Conservation (phyloP, 2,113 vertebrate genomes). For the Meleagris gallopavo region DNA sequence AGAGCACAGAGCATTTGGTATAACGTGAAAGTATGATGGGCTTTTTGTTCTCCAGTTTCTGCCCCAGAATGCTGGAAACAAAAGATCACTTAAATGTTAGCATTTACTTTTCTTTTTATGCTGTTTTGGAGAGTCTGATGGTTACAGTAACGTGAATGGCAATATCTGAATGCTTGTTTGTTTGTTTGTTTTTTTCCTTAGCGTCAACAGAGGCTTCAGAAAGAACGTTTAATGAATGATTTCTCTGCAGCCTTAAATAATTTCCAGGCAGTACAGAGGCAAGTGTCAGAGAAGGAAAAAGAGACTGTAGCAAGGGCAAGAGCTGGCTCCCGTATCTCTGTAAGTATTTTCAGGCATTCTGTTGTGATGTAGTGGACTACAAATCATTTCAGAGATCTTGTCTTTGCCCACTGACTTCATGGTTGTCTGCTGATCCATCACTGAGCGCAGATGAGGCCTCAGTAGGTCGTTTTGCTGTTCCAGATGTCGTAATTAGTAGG, state of each 20-base stretch:
- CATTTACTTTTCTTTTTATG: not conserved
- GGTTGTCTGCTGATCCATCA: not conserved
- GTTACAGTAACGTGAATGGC: not conserved
- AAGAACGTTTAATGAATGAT: conserved; percentile 95
- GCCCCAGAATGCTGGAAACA: not conserved
- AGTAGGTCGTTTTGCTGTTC: not conserved
- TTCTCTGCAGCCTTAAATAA: conserved; percentile 94
- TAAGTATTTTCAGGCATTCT: conserved; percentile 66
- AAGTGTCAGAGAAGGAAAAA: conserved; percentile 91
- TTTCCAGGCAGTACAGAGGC: conserved; percentile 91
- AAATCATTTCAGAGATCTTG: not conserved
- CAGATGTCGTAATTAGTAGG: not conserved
- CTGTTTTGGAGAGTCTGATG: not conserved
- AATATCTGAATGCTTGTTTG: not conserved
- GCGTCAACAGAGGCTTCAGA: conserved; percentile 96
- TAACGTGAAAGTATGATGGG: rapidly evolving
- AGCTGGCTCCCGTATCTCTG: conserved; percentile 91
- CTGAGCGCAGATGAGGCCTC: not conserved
- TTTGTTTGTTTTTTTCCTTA: conserved; percentile 57
- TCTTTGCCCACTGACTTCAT: not conserved
- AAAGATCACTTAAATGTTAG: not conserved
- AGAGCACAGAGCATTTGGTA: not conserved
- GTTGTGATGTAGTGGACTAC: rapidly evolving
- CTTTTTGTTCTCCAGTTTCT: not conserved
- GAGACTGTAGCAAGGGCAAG: conserved; percentile 90